A percentile compares a stretch with the other conserved stretches of the same genome.
These are phyloP conservation scores for Drosophila sproati DNA, from an alignment of 1,140 invertebrate genomes.

Conservation along the genomic window DNA sequence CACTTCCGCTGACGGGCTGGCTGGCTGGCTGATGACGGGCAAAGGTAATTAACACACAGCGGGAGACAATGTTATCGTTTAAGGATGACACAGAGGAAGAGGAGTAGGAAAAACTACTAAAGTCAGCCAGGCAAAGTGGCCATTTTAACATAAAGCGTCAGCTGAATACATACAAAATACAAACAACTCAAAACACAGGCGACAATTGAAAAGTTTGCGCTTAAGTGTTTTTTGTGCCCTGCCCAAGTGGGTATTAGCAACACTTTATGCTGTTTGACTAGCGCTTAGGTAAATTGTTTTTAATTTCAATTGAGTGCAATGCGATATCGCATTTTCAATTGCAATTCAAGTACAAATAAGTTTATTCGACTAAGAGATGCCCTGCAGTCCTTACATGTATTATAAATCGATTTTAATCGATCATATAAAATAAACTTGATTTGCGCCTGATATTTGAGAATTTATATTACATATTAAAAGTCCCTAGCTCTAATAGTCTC, in stretches of 20 bases:
- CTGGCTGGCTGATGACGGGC: conserved; percentile 16
- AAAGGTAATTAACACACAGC: conserved; percentile 73
- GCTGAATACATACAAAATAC: not conserved
- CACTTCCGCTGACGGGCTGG: conserved; percentile 30
- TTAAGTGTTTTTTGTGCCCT: conserved; percentile 30
- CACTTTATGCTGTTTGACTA: not conserved
- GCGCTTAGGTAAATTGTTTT: not conserved
- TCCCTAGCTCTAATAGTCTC: too few species aligned
- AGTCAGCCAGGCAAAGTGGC: conserved; percentile 25
- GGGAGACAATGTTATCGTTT: conserved; percentile 2
- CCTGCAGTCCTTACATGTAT: too few species aligned
- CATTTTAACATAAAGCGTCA: not conserved
- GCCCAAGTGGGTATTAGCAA: not conserved
- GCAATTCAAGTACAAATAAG: not conserved
- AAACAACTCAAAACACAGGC: not conserved
- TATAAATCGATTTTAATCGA: too few species aligned
- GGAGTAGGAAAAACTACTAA: not conserved
- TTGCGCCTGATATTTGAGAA: too few species aligned
- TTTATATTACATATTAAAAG: too few species aligned
- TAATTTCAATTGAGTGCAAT: not conserved
- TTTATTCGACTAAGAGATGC: too few species aligned
- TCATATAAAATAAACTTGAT: too few species aligned
- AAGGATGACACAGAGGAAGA: not conserved
- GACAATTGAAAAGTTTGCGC: conserved; percentile 26
- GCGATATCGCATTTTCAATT: not conserved